A percentile compares a stretch with the other conserved stretches of the same genome.
These are phyloP conservation scores for Ypsolopha sequella DNA, from an alignment of 2,888 invertebrate species.

Conservation along the genomic window DNA sequence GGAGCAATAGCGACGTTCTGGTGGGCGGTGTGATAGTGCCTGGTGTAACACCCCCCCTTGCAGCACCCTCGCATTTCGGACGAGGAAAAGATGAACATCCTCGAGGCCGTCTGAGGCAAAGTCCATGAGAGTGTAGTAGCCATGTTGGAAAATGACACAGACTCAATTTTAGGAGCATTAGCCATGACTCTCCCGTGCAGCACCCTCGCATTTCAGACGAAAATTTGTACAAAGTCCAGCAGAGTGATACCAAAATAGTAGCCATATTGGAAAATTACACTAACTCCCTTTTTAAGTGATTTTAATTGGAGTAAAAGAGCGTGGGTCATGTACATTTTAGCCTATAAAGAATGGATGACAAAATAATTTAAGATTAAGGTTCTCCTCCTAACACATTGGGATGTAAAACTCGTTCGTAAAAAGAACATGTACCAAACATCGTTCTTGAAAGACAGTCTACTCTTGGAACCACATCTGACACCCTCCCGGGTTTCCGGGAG, in stretches of 20 bases:
- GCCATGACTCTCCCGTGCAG: conserved; percentile 65
- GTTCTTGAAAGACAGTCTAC: too few relatives aligned
- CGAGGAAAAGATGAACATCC: conserved; percentile 73
- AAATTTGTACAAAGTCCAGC: conserved; percentile 63
- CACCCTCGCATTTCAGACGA: conserved; percentile 73
- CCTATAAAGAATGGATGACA: too few relatives aligned
- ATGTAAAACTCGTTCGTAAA: too few relatives aligned
- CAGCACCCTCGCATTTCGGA: conserved; percentile 73
- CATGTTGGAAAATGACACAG: background rate
- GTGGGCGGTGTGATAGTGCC: conserved; percentile 67
- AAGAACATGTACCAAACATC: too few relatives aligned
- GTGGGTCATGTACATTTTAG: too few relatives aligned
- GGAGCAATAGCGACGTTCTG: conserved; percentile 62
- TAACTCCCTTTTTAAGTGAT: too few relatives aligned
- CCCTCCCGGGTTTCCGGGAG: too few relatives aligned
- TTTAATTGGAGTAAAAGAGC: too few relatives aligned
- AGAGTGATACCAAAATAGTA: conserved; percentile 12
- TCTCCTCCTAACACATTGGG: too few relatives aligned
- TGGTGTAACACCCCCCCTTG: conserved; percentile 75
- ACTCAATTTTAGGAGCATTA: conserved; percentile 27
- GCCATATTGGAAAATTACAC: too few relatives aligned
- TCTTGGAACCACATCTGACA: too few relatives aligned
- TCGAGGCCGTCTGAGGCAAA: conserved; percentile 71
- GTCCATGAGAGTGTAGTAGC: conserved; percentile 36
- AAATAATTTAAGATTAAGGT: too few relatives aligned